Base-by-base conservation (phyloP, 2,797 vertebrate genomes). In the Myotis vivesi region DNA sequence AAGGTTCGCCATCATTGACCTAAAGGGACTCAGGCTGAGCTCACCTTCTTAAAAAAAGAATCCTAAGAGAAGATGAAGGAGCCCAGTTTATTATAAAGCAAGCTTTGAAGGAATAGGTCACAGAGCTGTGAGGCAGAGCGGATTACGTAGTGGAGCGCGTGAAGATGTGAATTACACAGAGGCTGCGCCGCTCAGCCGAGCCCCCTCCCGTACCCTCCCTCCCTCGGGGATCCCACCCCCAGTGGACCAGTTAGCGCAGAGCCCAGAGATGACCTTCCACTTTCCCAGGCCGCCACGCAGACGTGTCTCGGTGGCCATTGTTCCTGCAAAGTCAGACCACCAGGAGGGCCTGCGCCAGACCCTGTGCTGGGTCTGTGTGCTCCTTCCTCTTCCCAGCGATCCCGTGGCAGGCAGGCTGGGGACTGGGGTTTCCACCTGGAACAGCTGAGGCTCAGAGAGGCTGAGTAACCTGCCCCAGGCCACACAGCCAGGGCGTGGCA, bases 291-390 rank as follows among this genome's bases (percentile, higher is more conserved):
- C 5, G 0, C 28, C 41, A 0, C 2, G 36, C 5, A 1, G 6
- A 2, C n/a, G 20, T 25, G 36, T 80, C 85, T 91, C 7, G 0
- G 6, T 1, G 33, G 68, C 28, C 22, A 0, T 22, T 68, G 8
- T 73, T 41, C 36, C 46, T 23, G 5, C 41, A 72, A 38, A 36
- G 68, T 36, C 53, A 49, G 44, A 10, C 41, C 23, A n/a, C 10
- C 0, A 6, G 11, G 28, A 38, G 5, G 20, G 51, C 6, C 55
- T 19, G 55, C 16, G 72, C 25, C 36, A 4, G 22, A 36, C 3
- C 3, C 44, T 9, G 0, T 10, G 46, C 57, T 10, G 3, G 23
- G 49, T 12, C 36, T 17, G 0, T 25, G 0, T 22, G 13, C 5
- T 11, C 9, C 44, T 66, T 5, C 6, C 57, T 33, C 30, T n/a